Evolutionary conservation across 2,797 vertebrate genomes (phyloP), one percentile per base, ranked within the genome.

Genomic region (Helarctos malayanus): DNA sequence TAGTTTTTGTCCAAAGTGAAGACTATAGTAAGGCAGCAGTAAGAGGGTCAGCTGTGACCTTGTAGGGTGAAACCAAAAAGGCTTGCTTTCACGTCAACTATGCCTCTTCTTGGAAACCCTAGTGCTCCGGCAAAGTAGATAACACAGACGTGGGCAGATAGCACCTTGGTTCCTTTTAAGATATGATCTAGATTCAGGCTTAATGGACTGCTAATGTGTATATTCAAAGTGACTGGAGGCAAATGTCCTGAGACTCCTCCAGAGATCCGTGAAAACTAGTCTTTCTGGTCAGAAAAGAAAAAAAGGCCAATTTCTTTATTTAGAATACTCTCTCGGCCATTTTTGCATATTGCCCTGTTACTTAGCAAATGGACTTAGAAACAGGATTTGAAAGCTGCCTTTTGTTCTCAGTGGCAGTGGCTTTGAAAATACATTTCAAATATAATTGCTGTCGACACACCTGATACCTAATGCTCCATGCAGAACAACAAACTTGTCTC

Each of bases 151-250:
- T 16, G 27, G 56, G 54, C 45, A 89, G 69, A 59, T 32, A 94
- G 14, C 13, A 38, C 16, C 25, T 23, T 25, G 12, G 19, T 68
- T 95, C 54, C 23, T 75, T 90, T 88, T 35, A 79, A 93, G 91
- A 94, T 96, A 79, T 10, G 27, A 89, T 96, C 75, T 80, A 27
- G 27, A 23, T 56, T 83, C 71, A 59, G 68, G 7, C 52, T 71
- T 93, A 97, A 96, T 92, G 95, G 89, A 38, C 41, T 73, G 35
- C 19, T 92, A 81, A 88, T 88, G 49, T 85, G 49, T 61, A 56
- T 21, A 41, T 87, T 89, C 27, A 21, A 19, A 47, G 41, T 41
- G 49, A 21, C 19, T 32, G 93, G 65, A 49, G 52, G 16, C 47
- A 35, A 21, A 13, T 16, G 65, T 12, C 90, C 89, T 80, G 73